A percentile compares a stretch with the other conserved stretches of the same genome.
Conservation (phyloP, 2,888 invertebrate species). For the Drosophila pseudotalamancana region DNA sequence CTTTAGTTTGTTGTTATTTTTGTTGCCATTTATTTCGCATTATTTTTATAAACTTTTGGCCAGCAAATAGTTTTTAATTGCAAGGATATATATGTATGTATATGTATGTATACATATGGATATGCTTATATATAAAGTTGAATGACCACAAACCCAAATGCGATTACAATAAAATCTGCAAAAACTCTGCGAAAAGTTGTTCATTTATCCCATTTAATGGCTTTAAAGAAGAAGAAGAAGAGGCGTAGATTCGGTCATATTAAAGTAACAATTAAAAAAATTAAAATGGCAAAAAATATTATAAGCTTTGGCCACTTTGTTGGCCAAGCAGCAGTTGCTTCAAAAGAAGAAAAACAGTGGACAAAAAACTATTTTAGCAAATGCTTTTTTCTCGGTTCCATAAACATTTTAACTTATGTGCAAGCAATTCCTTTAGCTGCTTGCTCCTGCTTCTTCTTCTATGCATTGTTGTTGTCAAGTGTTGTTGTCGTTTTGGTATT, state of each 20-base stretch:
- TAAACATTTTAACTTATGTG: conserved; percentile 42
- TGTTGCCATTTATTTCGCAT: conserved; percentile 25
- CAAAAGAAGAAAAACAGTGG: too few relatives aligned
- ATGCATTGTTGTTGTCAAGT: neutral
- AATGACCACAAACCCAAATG: conserved; percentile 1
- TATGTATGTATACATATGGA: neutral
- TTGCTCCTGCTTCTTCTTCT: too few relatives aligned
- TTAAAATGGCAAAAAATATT: conserved; percentile 11
- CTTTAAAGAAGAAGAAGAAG: too few relatives aligned
- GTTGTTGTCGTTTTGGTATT: conserved; percentile 45
- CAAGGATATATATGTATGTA: conserved; percentile 21
- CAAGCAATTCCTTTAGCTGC: too few relatives aligned
- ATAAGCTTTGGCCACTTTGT: conserved; percentile 8
- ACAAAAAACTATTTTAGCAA: conserved; percentile 50
- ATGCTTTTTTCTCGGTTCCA: conserved; percentile 29
- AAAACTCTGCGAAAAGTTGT: conserved; percentile 9
- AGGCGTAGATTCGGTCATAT: too few relatives aligned
- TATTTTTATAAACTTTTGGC: conserved; percentile 54
- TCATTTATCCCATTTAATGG: conserved; percentile 20
- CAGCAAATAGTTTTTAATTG: conserved; percentile 67
- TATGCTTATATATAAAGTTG: neutral
- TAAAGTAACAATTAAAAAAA: conserved; percentile 25
- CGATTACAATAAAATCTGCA: conserved; percentile 24
- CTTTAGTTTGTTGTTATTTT: conserved; percentile 15
- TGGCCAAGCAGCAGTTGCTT: conserved; percentile 6